These are phyloP conservation scores for Tipula confusa DNA, from an alignment of 2,888 invertebrate genomes.

Conservation along the genomic window DNA sequence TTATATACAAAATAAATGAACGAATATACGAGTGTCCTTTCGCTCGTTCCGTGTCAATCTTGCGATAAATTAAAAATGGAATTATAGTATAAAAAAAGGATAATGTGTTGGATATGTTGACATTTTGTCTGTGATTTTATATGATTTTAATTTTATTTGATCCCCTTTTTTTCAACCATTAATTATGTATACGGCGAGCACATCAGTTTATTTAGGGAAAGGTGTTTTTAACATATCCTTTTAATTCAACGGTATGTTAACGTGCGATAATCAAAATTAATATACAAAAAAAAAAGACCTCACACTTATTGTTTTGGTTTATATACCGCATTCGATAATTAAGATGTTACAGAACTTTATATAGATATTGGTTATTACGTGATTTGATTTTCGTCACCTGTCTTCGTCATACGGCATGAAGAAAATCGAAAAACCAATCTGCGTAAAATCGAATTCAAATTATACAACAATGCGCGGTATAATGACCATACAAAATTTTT, in stretches of 20 bases:
- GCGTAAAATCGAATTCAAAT: slow-evolving; percentile 3
- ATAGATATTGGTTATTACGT: neutral
- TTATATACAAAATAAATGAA: neutral
- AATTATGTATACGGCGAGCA: neutral
- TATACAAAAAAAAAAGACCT: too few species aligned
- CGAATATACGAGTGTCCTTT: neutral
- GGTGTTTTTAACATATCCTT: neutral
- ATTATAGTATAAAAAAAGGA: neutral
- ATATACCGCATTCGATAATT: neutral
- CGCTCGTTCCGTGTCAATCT: neutral
- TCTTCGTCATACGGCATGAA: neutral
- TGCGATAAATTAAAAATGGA: neutral
- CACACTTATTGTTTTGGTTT: neutral
- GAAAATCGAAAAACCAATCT: neutral
- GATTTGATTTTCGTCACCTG: slow-evolving; percentile 12
- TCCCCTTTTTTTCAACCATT: neutral
- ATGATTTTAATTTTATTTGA: neutral
- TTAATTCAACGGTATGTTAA: neutral
- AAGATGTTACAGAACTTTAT: neutral
- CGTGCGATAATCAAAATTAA: slow-evolving; percentile 3
- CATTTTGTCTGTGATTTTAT: neutral
- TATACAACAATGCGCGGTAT: neutral
- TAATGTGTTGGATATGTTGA: neutral
- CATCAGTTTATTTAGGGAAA: neutral
- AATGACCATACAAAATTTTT: neutral